Evolutionary conservation across 2,888 invertebrate genomes (phyloP).

Genomic region (Tetrapedia diversipes): DNA sequence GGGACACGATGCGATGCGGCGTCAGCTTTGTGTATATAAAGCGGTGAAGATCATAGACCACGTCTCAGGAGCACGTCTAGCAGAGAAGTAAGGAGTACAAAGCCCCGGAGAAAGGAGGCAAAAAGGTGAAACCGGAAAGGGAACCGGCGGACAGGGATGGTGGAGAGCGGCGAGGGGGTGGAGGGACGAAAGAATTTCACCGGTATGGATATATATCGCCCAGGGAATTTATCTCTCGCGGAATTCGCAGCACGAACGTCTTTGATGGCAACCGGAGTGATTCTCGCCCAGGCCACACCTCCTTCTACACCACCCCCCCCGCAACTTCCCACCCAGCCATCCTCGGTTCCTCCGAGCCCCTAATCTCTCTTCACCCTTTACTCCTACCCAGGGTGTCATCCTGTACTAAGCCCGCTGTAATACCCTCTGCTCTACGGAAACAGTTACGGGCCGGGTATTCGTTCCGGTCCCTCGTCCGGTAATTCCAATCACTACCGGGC

Average conservation of each 20-base stretch:
- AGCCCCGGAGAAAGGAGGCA: not conserved
- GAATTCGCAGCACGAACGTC: slow-evolving; percentile 80
- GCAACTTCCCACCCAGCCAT: slow-evolving; percentile 11
- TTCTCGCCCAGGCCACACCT: slow-evolving; percentile 70
- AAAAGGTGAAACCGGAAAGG: not conserved
- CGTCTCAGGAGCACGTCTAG: slow-evolving; percentile 66
- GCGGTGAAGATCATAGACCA: slow-evolving; percentile 72
- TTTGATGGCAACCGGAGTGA: slow-evolving; percentile 80
- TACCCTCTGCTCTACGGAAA: slow-evolving; percentile 60
- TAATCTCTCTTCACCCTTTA: slow-evolving; percentile 62
- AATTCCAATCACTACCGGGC: slow-evolving; percentile 58
- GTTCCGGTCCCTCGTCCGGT: slow-evolving; percentile 47
- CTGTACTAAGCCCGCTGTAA: slow-evolving; percentile 64
- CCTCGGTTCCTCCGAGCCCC: slow-evolving; percentile 46
- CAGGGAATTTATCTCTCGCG: slow-evolving; percentile 75
- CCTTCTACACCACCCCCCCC: slow-evolving; percentile 64
- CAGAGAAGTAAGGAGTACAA: slow-evolving; percentile 38
- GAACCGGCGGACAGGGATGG: not conserved
- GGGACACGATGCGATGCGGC: not conserved
- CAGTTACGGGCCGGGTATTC: slow-evolving; percentile 61
- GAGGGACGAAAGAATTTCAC: slow-evolving; percentile 41
- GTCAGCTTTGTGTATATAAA: slow-evolving; percentile 57
- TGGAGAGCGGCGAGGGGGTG: slow-evolving; percentile 13
- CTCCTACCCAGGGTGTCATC: slow-evolving; percentile 63
- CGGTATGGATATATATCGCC: slow-evolving; percentile 68